Evolutionary conservation across 2,113 vertebrate species (phyloP), one percentile per base, ranked within the genome.

Genomic region (Paradoxurus hermaphroditus): DNA sequence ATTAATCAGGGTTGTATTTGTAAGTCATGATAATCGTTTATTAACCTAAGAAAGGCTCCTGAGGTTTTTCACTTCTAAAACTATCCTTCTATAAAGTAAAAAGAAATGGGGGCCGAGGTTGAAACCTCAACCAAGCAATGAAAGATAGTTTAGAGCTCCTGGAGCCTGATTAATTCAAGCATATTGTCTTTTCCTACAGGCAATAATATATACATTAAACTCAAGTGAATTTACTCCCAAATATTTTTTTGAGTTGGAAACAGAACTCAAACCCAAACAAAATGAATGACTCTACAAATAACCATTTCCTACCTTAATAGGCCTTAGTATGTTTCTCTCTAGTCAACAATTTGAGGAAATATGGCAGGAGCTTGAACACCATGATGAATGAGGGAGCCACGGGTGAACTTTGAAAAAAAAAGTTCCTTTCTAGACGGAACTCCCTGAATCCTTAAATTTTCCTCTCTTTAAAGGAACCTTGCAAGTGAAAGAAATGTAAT

Each of bases 1-100:
- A 95, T 95, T 97, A 92, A 97, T 91, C 77, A 92, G 7, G 19
- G 34, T 88, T 96, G 59, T 95, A 90, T 96, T 96, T 97, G 65
- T 89, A 97, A 94, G 72, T 94, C 92, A 96, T 39, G n/a, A 82
- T 46, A 88, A 94, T 90, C 51, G 92, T 56, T 94, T 94, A 98
- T 94, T 95, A 96, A 65, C 82, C 23, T 94, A 85, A 51, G 56
- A 73, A 88, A 94, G 49, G 25, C 49, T 95, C 39, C 13, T 88
- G 65, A 15, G 0, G 1, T 65, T 75, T 90, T 96, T 82, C 14
- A 27, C 8, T 92, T 91, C 56, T 63, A 36, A 93, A 94, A 78
- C 39, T 82, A 31, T 72, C 41, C 39, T 97, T 79, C 18, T 87
- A 19, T 49, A 75, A 94, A 77, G 46, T 63, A 94, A 31, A 72